Percentiles rank a stretch among this genome's conserved stretches.
Conservation (phyloP, 2,888 invertebrate species). For the Cerceris ruficornis region DNA sequence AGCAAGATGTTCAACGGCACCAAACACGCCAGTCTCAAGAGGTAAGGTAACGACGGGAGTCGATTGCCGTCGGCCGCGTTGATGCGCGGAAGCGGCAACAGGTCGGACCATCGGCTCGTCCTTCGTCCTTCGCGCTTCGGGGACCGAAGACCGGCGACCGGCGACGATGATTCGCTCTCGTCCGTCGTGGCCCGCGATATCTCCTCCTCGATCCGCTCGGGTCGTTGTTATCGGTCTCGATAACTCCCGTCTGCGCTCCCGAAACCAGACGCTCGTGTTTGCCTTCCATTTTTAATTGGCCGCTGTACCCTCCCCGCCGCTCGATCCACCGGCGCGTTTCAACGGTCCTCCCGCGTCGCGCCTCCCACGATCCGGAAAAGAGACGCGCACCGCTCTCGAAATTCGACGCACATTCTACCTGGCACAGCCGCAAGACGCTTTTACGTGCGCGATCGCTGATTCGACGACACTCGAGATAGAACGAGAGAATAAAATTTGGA, state of each 20-base stretch:
- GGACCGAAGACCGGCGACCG: too few species aligned
- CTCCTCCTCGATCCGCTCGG: too few species aligned
- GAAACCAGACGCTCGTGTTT: background rate
- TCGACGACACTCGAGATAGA: conserved; percentile 7
- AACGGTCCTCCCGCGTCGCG: too few species aligned
- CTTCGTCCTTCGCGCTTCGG: too few species aligned
- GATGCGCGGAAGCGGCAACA: too few species aligned
- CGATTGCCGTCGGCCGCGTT: background rate
- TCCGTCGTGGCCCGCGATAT: too few species aligned
- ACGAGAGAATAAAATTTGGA: conserved; percentile 11
- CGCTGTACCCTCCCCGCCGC: background rate
- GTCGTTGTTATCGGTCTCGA: background rate
- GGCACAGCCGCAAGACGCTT: conserved; percentile 5
- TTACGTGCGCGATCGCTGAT: background rate
- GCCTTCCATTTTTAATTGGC: background rate
- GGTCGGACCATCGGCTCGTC: too few species aligned
- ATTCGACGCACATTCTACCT: conserved; percentile 12
- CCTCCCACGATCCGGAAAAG: background rate
- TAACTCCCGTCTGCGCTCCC: background rate
- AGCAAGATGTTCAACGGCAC: conserved; percentile 87
- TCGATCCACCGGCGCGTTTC: background rate
- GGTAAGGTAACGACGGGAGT: conserved; percentile 82
- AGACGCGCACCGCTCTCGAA: background rate
- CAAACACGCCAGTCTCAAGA: conserved; percentile 88
- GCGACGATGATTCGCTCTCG: too few species aligned